phyloP scores from a whole-genome alignment of 1,140 invertebrate genomes.

The Drosophila grimshawi region DNA sequence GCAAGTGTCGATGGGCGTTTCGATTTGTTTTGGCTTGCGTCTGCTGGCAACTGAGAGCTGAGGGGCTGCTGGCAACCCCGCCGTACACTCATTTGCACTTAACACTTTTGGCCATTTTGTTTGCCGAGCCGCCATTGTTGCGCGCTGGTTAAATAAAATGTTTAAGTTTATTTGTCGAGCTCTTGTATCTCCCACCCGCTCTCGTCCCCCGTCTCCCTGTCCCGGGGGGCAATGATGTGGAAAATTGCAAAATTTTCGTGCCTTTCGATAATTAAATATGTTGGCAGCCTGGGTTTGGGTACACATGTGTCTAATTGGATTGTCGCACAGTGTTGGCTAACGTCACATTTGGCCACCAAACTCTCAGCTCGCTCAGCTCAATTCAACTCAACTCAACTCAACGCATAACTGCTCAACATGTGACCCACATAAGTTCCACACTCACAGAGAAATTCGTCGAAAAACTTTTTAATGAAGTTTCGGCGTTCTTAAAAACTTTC shows the following conservation, averaged over 20 bases:
- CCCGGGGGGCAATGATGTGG: constrained; percentile 54
- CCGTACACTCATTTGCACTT: constrained; percentile 72
- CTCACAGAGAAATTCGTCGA: constrained; percentile 49
- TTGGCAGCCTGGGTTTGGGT: constrained; percentile 3
- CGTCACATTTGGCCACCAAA: constrained; percentile 43
- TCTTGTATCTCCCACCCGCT: not conserved
- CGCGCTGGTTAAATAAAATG: constrained; percentile 34
- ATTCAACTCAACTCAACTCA: not conserved
- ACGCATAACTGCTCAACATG: constrained; percentile 13
- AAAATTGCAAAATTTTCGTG: constrained; percentile 72
- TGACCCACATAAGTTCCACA: constrained; percentile 61
- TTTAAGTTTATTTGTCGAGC: constrained; percentile 49
- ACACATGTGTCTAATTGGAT: constrained; percentile 77
- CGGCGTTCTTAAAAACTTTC: constrained; percentile 74
- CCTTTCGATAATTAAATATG: constrained; percentile 75
- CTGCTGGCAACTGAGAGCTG: constrained; percentile 21
- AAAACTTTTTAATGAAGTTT: constrained; percentile 81
- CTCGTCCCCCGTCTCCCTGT: constrained; percentile 11
- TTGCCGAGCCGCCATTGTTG: constrained; percentile 57
- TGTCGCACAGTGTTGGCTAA: constrained; percentile 68
- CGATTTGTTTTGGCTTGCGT: constrained; percentile 69
- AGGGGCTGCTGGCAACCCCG: not conserved
- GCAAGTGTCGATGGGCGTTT: constrained; percentile 56
- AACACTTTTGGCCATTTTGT: constrained; percentile 75
- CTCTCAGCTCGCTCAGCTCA: not conserved